These are phyloP conservation scores for Serripes groenlandicus DNA, from an alignment of 2,888 invertebrate species.

Conservation along the genomic window DNA sequence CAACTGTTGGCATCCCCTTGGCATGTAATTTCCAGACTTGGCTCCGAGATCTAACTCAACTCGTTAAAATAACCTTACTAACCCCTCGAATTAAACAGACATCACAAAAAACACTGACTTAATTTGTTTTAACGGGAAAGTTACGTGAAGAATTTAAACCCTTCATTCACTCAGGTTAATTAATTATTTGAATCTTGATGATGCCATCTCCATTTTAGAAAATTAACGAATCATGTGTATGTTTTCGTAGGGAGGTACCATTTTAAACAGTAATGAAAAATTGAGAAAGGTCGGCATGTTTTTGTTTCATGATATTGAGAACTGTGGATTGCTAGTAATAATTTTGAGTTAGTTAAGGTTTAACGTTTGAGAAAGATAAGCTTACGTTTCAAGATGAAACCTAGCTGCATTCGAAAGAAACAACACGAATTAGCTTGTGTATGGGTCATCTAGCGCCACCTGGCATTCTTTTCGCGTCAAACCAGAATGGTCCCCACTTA, in stretches of 20 bases:
- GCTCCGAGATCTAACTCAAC: constrained; percentile 35
- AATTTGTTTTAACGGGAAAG: constrained; percentile 27
- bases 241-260: no score
- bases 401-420: constrained; percentile 27
- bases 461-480: constrained; percentile 30
- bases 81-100: constrained; percentile 51
- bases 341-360: no score
- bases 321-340: no score
- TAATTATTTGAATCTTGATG: no score
- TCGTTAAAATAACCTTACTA: constrained; percentile 37
- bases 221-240: no score
- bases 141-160: constrained; percentile 33
- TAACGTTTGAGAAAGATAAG: constrained; percentile 26
- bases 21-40: constrained; percentile 40
- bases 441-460: constrained; percentile 38
- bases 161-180: no score
- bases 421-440: constrained; percentile 39
- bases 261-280: no score
- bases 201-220: no score
- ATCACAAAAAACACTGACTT: constrained; percentile 28
- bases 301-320: no score
- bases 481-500: no score
- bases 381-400: constrained; percentile 41
- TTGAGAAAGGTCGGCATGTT: no score
- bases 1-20: constrained; percentile 46